Base-by-base conservation (phyloP, 2,113 vertebrate genomes). In the Theristicus caerulescens region DNA sequence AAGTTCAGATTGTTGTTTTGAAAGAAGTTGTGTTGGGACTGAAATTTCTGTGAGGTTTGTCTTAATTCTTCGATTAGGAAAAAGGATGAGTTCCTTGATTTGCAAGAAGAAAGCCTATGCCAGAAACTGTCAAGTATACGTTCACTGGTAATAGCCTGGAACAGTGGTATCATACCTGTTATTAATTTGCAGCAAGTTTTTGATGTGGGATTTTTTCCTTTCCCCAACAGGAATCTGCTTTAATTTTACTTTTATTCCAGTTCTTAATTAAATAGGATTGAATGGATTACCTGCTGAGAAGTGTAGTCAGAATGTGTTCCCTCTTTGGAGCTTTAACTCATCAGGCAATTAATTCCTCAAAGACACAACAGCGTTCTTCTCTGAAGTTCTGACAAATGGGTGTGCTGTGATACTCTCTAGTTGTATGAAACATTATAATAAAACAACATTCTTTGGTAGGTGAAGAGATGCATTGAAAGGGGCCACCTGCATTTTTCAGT, bases 231-330 rank as follows among this genome's bases (percentile, higher is more conserved):
- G 86, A 96, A 87, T 93, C 92, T 94, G 17, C 38, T 92, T 94
- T 57, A 89, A 46, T 94, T 94, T 93, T 94, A 91, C 70, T 91
- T 92, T 70, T 97, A 93, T 93, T 93, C 77, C 86, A 91, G 16
- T 65, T 88, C 73, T 96, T 97, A 97, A 96, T 97, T 96, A 96
- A 96, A 79, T 96, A 85, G 96, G 95, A 94, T 93, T 91, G 93
- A 95, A 81, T 94, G 93, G 91, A 87, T 96, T 96, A 85, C 93
- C 94, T 89, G 91, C 94, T 95, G 95, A 94, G 95, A 94, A 92
- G 58, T 21, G 69, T 86, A 96, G 94, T 86, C 86, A 90, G 86
- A 64, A 11, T 74, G 22, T 84, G 72, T 95, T 94, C 58, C 79
- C 88, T 96, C 92, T 94, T 89, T 32, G 73, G 97, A 94, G 86